Evolutionary conservation across 2,797 vertebrate genomes (phyloP).

Genomic region (Apogon hyalosoma): DNA sequence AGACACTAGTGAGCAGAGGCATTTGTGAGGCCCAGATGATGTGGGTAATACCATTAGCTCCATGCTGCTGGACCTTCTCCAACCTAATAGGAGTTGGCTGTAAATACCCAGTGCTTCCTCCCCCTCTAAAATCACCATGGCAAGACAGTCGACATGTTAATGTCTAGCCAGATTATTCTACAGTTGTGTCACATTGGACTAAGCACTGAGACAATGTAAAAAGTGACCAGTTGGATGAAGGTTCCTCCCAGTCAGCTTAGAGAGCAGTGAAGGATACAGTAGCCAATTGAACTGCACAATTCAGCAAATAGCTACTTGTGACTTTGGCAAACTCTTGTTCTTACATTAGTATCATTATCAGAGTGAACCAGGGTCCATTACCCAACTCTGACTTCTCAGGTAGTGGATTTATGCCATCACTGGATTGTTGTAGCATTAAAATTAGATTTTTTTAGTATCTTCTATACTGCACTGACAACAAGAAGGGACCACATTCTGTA

Average conservation of each 20-base stretch:
- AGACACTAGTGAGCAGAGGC: not conserved
- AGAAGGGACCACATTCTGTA: slow-evolving; percentile 2
- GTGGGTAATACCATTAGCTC: not conserved
- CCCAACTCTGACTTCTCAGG: slow-evolving; percentile 19
- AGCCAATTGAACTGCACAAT: slow-evolving; percentile 1
- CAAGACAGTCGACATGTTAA: not conserved
- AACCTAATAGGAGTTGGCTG: not conserved
- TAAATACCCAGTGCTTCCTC: slow-evolving; percentile 7
- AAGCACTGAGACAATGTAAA: not conserved
- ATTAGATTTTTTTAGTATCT: not conserved
- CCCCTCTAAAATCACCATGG: not conserved
- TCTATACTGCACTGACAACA: not conserved
- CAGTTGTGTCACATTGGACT: not conserved
- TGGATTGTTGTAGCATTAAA: not conserved
- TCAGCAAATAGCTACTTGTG: not conserved
- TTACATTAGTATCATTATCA: not conserved
- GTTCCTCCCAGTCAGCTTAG: not conserved
- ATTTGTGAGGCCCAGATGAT: slow-evolving; percentile 16
- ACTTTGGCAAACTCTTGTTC: not conserved
- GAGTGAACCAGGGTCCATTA: not conserved
- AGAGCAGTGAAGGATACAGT: not conserved
- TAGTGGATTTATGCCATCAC: not conserved
- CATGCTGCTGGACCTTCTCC: not conserved
- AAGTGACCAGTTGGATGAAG: not conserved
- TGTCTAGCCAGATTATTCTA: not conserved